These are phyloP conservation scores for Phymorhynchus buccinoides DNA, from an alignment of 1,140 invertebrate species.

Conservation along the genomic window DNA sequence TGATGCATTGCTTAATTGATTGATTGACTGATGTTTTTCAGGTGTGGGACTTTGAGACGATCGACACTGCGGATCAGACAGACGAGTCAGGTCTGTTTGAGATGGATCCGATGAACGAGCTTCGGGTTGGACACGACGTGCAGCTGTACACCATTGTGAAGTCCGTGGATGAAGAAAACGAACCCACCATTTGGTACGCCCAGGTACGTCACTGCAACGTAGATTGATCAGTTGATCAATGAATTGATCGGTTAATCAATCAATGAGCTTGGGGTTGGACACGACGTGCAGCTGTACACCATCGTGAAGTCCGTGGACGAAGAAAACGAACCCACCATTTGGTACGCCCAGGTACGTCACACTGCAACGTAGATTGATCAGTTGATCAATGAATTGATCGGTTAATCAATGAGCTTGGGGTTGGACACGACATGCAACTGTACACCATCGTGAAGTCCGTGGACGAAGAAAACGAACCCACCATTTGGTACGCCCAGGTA, in stretches of 20 bases:
- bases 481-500: conserved; percentile 84
- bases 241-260: no score
- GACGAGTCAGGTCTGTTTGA: conserved; percentile 85
- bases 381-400: no score
- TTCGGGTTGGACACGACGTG: conserved; percentile 74
- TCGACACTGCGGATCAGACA: conserved; percentile 85
- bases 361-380: no score
- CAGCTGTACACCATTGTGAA: conserved; percentile 77
- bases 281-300: conserved; percentile 74
- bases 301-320: conserved; percentile 76
- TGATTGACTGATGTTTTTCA: conserved; percentile 64
- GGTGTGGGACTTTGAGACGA: conserved; percentile 90
- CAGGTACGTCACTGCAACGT: conserved; percentile 78
- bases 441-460: conserved; percentile 77
- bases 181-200: conserved; percentile 79
- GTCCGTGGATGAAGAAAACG: conserved; percentile 72
- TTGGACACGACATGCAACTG: conserved; percentile 74
- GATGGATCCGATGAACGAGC: conserved; percentile 88
- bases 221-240: no score
- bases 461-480: conserved; percentile 71
- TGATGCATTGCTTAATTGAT: background rate
- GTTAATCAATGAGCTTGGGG: conserved; percentile 83
- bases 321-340: conserved; percentile 74
- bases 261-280: conserved; percentile 80
- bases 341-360: conserved; percentile 82